Evolutionary conservation across 1,140 invertebrate species (phyloP), one percentile per base, ranked within the genome.

Genomic region (Brachionus plicatilis): DNA sequence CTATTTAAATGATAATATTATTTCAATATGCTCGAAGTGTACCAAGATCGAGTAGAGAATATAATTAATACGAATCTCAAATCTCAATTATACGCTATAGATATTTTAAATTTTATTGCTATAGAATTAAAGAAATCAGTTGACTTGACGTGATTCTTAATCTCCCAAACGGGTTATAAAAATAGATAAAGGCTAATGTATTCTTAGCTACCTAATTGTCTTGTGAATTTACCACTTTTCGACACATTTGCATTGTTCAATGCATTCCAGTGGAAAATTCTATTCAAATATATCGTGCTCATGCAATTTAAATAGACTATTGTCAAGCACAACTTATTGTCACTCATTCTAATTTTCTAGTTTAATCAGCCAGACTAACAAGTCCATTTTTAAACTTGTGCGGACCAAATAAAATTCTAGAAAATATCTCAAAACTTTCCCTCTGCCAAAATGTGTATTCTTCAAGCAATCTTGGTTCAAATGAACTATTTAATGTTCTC

Each of bases 1-100:
- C 45, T 47, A 76, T 76, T 76, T 76, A 27, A 76, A 50, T 76
- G 45, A 76, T 76, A 76, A 76, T 76, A 72, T 72, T 72, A 47
- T 76, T 76, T 76, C 72, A 76, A 76, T 76, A 76, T 76, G 72
- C 24, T 75, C 70, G 20, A 43, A 24, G 2, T 24, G 17, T 43
- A 45, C 70, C 41, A 76, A 27, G 41, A 50, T 37, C 17, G 20
- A 76, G 45, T 27, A 76, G 27, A 76, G 47, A 50, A 76, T 27
- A 76, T 76, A 76, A 76, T 76, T 76, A 76, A 76, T 53, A 43
- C 33, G 41, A 75, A 17, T 75, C 41, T 76, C 45, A 76, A 76
- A 76, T 76, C 72, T 76, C 72, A 76, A 76, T 76, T 76, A 76
- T 50, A 33, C 43, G 72, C 72, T 76, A 47, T 14, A 76, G 45